A percentile compares a stretch with the other conserved stretches of the same genome.
Conservation (phyloP, 2,797 vertebrate species). For the Dipus sagitta region DNA sequence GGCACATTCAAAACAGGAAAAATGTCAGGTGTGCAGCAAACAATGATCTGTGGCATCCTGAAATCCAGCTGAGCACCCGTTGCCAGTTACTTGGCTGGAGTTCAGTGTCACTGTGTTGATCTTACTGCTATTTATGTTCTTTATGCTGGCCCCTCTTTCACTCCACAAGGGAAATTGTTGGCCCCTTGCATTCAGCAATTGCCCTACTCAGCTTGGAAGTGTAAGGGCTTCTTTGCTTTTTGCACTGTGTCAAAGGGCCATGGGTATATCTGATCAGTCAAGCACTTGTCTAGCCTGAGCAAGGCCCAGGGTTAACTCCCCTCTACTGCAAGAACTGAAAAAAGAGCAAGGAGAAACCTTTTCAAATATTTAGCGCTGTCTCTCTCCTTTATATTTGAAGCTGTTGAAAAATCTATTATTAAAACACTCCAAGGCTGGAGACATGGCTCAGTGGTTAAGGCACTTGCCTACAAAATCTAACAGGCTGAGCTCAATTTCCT, state of each 20-base stretch:
- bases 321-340: not conserved
- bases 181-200: not conserved
- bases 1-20: not conserved
- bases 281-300: not conserved
- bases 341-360: not conserved
- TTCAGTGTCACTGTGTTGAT: not conserved
- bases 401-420: not conserved
- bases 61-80: not conserved
- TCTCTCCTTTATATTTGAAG: not conserved
- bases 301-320: not conserved
- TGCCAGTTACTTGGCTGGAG: not conserved
- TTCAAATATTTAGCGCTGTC: not conserved
- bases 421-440: not conserved
- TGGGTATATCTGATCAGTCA: too few relatives aligned
- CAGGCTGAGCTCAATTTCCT: too few relatives aligned
- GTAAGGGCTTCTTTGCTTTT: not conserved
- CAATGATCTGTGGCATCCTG: not conserved
- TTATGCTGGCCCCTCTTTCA: not conserved
- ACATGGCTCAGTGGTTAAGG: too few relatives aligned
- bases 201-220: not conserved
- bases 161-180: not conserved
- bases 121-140: not conserved
- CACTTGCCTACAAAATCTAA: too few relatives aligned
- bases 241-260: not conserved
- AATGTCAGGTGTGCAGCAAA: not conserved